A percentile compares a stretch with the other conserved stretches of the same genome.
Evolutionary conservation across 2,113 vertebrate species (phyloP).

Genomic region (Muscicapa adusta): DNA sequence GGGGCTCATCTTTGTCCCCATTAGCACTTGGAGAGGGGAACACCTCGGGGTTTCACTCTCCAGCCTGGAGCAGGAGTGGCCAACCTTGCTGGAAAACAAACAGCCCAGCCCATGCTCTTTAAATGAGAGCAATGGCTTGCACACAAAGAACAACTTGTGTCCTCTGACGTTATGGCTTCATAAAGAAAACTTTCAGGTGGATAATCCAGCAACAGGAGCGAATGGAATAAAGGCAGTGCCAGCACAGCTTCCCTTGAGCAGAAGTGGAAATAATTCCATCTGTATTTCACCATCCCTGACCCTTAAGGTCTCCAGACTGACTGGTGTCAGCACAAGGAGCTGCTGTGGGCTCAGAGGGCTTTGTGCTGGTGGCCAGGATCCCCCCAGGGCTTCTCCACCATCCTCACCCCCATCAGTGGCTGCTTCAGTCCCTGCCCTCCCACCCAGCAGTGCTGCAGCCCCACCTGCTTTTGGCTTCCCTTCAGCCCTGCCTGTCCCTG

Average conservation of each 20-base stretch:
- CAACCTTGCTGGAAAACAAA: not conserved
- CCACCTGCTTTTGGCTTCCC: not conserved
- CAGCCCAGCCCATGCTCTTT: conserved; percentile 26
- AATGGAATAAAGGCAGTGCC: not conserved
- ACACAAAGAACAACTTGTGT: not conserved
- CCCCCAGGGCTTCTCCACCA: not conserved
- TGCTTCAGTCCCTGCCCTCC: not conserved
- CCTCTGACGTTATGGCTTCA: not conserved
- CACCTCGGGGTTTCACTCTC: not conserved
- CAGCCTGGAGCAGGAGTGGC: not conserved
- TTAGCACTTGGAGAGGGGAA: not conserved
- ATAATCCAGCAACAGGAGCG: not conserved
- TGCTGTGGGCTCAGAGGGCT: not conserved
- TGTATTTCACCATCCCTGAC: not conserved
- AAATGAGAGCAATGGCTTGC: not conserved
- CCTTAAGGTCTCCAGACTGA: not conserved
- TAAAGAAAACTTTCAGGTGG: not conserved
- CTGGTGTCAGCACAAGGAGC: not conserved
- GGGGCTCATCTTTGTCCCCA: not conserved
- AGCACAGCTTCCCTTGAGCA: not conserved
- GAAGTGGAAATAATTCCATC: not conserved
- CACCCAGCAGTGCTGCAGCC: not conserved
- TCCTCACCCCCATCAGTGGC: not conserved
- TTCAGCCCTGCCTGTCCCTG: not conserved
- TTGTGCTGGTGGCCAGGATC: rapidly evolving